These are phyloP conservation scores for Drosophila sp. DNA, from an alignment of 1,140 invertebrate species.

Conservation along the genomic window DNA sequence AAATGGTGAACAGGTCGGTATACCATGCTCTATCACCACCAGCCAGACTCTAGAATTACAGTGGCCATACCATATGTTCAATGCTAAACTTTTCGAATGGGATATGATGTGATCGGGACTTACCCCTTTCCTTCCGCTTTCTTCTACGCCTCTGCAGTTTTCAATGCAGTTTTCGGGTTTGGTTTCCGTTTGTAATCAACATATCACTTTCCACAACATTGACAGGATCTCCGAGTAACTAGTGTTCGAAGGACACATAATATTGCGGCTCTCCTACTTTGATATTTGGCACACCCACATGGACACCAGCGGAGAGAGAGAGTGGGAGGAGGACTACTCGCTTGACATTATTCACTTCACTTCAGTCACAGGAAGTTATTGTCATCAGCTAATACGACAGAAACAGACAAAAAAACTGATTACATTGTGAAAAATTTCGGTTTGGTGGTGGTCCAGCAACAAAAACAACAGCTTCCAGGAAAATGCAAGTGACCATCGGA, in stretches of 20 bases:
- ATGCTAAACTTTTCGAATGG: too few species aligned
- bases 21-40: too few species aligned
- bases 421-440: conserved; percentile 31
- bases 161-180: not conserved
- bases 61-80: too few species aligned
- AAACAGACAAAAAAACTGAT: conserved; percentile 40
- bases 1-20: too few species aligned
- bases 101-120: too few species aligned
- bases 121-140: too few species aligned
- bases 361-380: conserved; percentile 57
- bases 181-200: conserved; percentile 54
- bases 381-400: conserved; percentile 28
- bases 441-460: conserved; percentile 35
- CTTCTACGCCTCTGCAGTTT: not conserved
- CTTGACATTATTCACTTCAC: conserved; percentile 27
- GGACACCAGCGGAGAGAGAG: not conserved
- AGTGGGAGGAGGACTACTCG: not conserved
- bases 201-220: conserved; percentile 58
- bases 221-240: conserved; percentile 15
- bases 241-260: not conserved
- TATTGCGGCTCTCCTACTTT: conserved; percentile 33
- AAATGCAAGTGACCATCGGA: conserved; percentile 34
- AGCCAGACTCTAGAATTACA: conserved; percentile 13
- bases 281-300: conserved; percentile 58
- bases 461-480: conserved; percentile 32